Base-by-base conservation (phyloP, 2,113 vertebrate genomes). In the Mola mola region DNA sequence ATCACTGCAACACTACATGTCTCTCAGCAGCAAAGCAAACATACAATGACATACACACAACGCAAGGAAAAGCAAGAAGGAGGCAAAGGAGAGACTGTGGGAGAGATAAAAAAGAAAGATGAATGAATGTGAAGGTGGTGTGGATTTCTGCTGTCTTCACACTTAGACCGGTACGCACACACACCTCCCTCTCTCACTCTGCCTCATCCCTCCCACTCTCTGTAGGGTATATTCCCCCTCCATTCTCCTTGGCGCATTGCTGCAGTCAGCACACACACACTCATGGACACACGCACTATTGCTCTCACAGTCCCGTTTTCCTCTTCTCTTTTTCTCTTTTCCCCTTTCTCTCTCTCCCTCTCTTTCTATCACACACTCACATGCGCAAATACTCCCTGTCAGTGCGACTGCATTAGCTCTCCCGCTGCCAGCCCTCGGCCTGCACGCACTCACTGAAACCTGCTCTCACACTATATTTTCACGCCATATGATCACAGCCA, bases 181-280 rank as follows among this genome's bases (percentile, higher is more conserved):
- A 55, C 20, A 44, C 16, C 66, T 67, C 59, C 51, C 74, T 78
- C 81, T 62, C 79, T 74, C 65, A 58, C 65, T 64, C 53, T 50
- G 16, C 55, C 67, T 59, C 64, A 19, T 53, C 70, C 55, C 57
- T 70, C 68, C 37, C 74, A 57, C 66, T 57, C 82, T 84, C 82
- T 84, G 81, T 86, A 82, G 81, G 86, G 83, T 88, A 83, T 88
- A 87, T 86, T 87, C 86, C 85, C 89, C 87, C 87, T 84, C 82
- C 74, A 79, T 80, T 89, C 87, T 90, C 84, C 86, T 92, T 92
- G 90, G 87, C 78, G 90, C 91, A 92, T 90, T 91, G 84, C 90
- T 91, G 91, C 91, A 92, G 89, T 90, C 87, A 87, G 76, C 79
- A 77, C 82, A 49, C 68, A 62, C 70, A 56, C 63, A 67, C 73